phyloP scores from a whole-genome alignment of 2,888 invertebrate species.

The Uloborus plumipes region DNA sequence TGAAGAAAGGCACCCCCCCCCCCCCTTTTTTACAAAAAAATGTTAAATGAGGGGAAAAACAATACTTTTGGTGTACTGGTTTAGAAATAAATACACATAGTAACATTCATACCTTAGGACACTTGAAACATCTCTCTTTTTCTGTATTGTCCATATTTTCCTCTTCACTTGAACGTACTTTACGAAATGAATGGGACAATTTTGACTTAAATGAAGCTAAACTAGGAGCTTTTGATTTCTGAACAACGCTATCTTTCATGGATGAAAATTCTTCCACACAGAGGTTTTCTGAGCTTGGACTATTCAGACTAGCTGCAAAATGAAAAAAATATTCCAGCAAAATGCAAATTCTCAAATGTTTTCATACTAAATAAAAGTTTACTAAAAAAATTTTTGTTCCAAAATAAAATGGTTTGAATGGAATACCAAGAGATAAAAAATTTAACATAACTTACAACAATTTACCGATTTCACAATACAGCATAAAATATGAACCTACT shows the following conservation, averaged over 20 bases:
- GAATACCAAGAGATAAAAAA: too few relatives aligned
- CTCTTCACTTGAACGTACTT: slow-evolving; percentile 32
- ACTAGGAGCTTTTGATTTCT: slow-evolving; percentile 32
- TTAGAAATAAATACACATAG: too few relatives aligned
- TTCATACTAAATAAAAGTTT: neutral
- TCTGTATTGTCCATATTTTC: slow-evolving; percentile 13
- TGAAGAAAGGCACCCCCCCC: too few relatives aligned
- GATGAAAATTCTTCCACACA: slow-evolving; percentile 12
- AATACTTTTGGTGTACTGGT: too few relatives aligned
- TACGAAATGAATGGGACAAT: slow-evolving; percentile 58
- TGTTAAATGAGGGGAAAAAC: too few relatives aligned
- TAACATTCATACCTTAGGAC: slow-evolving; percentile 21
- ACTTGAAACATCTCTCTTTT: slow-evolving; percentile 25
- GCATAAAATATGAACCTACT: too few relatives aligned
- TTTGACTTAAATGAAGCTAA: slow-evolving; percentile 38
- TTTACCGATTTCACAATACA: too few relatives aligned
- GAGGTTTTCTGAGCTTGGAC: neutral
- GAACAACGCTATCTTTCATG: neutral
- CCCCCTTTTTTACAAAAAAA: too few relatives aligned
- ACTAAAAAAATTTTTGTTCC: too few relatives aligned
- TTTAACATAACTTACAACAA: too few relatives aligned
- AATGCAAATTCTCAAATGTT: neutral
- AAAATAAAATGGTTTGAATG: too few relatives aligned
- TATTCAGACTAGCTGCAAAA: slow-evolving; percentile 9
- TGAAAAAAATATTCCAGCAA: neutral